These are phyloP conservation scores for Drosophila fulvimacula DNA, from an alignment of 2,888 invertebrate species.

Conservation along the genomic window DNA sequence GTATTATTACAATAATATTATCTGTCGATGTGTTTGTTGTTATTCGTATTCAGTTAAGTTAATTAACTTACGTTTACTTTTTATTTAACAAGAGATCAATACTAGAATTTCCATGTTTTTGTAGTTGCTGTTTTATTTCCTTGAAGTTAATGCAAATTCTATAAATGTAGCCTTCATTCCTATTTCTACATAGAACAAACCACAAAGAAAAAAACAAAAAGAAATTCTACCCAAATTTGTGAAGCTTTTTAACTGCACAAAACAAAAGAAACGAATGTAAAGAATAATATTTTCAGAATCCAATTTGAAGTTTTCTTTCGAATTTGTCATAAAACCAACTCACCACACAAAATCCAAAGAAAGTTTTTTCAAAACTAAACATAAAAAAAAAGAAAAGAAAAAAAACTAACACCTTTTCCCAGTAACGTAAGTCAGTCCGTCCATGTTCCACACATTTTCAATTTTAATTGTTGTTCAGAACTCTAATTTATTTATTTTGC, in stretches of 20 bases:
- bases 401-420: slow-evolving; percentile 8
- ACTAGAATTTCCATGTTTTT: slow-evolving; percentile 14
- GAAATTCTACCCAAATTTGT: background rate
- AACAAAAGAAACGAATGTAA: background rate
- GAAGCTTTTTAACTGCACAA: slow-evolving; percentile 60
- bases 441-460: slow-evolving; percentile 23
- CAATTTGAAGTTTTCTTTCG: slow-evolving; percentile 3
- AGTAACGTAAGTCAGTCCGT: slow-evolving; percentile 43
- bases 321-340: slow-evolving; percentile 68
- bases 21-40: slow-evolving; percentile 42
- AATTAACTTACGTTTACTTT: slow-evolving; percentile 1
- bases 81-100: background rate
- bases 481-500: slow-evolving; percentile 37
- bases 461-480: slow-evolving; percentile 37
- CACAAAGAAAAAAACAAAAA: background rate
- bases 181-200: slow-evolving; percentile 1
- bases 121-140: slow-evolving; percentile 35
- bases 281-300: too few relatives aligned
- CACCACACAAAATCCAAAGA: slow-evolving; percentile 84
- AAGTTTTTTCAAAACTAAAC: slow-evolving; percentile 7
- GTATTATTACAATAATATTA: slow-evolving; percentile 29
- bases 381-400: background rate
- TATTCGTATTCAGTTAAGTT: slow-evolving; percentile 30
- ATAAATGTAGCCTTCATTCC: slow-evolving; percentile 1
- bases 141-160: slow-evolving; percentile 22